Conservation (phyloP, 2,797 vertebrate species). For the Dallia pectoralis region DNA sequence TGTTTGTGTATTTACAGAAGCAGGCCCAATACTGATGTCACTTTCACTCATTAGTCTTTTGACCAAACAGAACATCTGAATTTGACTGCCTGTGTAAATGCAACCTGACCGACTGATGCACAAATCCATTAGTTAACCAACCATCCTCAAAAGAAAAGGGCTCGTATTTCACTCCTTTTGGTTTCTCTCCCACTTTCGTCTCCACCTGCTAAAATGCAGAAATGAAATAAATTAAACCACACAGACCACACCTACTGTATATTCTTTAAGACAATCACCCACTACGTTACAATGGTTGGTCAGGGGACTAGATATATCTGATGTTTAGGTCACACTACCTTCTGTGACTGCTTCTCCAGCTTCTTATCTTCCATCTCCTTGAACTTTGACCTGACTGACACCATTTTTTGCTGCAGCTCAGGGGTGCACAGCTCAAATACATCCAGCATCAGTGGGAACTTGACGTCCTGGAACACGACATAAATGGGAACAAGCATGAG, state of each 20-base stretch:
- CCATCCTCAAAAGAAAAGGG: slow-evolving; percentile 92
- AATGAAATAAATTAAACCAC: background rate
- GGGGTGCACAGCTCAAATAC: slow-evolving; percentile 93
- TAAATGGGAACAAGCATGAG: background rate
- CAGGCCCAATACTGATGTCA: no score
- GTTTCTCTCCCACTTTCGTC: slow-evolving; percentile 57
- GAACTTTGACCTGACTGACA: slow-evolving; percentile 89
- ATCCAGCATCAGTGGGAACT: slow-evolving; percentile 98
- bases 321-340: slow-evolving; percentile 59
- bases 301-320: background rate
- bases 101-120: background rate
- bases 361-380: slow-evolving; percentile 96
- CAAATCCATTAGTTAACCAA: slow-evolving; percentile 62
- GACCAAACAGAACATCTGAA: no score
- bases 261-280: background rate
- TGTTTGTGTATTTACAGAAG: no score
- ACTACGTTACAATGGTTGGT: background rate
- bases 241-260: background rate
- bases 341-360: slow-evolving; percentile 86
- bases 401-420: slow-evolving; percentile 95
- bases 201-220: slow-evolving; percentile 41
- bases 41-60: no score
- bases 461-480: slow-evolving; percentile 83
- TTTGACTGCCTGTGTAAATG: background rate
- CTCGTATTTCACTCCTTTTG: slow-evolving; percentile 88